A percentile compares a stretch with the other conserved stretches of the same genome.
Evolutionary conservation across 1,140 invertebrate species (phyloP).

Genomic region (Heliconius himera): DNA sequence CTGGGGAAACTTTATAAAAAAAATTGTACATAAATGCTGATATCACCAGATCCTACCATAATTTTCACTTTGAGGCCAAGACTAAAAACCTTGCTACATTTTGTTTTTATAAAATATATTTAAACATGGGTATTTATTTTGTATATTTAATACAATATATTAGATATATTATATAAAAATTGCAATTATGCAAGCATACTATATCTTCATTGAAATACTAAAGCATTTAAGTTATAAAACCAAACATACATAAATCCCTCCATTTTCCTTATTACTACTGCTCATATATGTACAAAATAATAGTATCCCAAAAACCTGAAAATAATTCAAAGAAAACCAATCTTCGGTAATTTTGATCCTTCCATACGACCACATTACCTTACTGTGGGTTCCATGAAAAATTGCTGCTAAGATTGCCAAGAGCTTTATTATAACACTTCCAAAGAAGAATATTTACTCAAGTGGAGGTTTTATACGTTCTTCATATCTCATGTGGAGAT

Average conservation of each 20-base stretch:
- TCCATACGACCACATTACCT: constrained; percentile 23
- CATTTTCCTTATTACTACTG: neutral
- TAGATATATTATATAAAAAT: too few species aligned
- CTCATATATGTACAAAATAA: neutral
- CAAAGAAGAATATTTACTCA: constrained; percentile 29
- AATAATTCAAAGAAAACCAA: constrained; percentile 1
- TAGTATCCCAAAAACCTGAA: neutral
- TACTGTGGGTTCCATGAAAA: constrained; percentile 29
- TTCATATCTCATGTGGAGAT: constrained; percentile 26
- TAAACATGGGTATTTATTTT: too few species aligned
- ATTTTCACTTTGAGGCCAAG: too few species aligned
- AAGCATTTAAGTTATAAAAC: too few species aligned
- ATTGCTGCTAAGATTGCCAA: constrained; percentile 33
- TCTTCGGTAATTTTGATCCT: constrained; percentile 9
- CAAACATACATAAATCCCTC: neutral
- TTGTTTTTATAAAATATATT: too few species aligned
- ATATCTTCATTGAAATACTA: too few species aligned
- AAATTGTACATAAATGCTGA: too few species aligned
- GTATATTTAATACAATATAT: too few species aligned
- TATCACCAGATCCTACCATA: too few species aligned
- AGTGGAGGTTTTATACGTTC: constrained; percentile 29
- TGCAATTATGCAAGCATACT: too few species aligned
- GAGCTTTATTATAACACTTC: constrained; percentile 33
- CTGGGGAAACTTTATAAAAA: too few species aligned
- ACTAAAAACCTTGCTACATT: too few species aligned